phyloP scores from a whole-genome alignment of 2,797 vertebrate species.

The Geotrypetes seraphini region DNA sequence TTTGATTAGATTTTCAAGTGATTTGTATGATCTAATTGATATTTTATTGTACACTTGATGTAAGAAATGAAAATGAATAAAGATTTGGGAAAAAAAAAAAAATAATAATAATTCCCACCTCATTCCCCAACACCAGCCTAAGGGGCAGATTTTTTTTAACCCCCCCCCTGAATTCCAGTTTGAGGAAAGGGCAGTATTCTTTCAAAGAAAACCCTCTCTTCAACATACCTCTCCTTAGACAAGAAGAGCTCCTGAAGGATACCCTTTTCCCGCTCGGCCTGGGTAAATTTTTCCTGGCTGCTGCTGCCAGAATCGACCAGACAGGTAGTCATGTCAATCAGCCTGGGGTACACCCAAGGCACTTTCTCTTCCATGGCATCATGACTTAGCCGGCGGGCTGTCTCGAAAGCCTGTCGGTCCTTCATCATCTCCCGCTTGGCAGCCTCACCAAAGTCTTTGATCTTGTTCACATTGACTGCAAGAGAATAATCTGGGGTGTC shows the following conservation, averaged over 20 bases:
- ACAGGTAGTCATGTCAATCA: constrained; percentile 53
- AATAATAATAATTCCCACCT: too few relatives aligned
- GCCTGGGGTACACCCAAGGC: constrained; percentile 70
- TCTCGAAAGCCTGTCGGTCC: constrained; percentile 88
- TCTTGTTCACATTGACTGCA: constrained; percentile 90
- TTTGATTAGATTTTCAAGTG: too few relatives aligned
- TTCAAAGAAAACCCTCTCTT: too few relatives aligned
- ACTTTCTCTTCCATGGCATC: constrained; percentile 90
- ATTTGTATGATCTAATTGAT: too few relatives aligned
- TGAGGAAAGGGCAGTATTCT: too few relatives aligned
- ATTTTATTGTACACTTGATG: too few relatives aligned
- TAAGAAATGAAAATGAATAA: too few relatives aligned
- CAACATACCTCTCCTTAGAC: constrained; percentile 80
- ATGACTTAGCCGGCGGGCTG: constrained; percentile 78
- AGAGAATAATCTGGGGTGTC: neutral
- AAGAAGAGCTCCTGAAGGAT: constrained; percentile 92
- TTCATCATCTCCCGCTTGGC: constrained; percentile 87
- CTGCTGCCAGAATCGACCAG: constrained; percentile 66
- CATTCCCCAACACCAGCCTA: neutral
- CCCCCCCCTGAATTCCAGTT: too few relatives aligned
- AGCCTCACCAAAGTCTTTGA: constrained; percentile 90
- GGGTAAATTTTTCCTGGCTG: constrained; percentile 78
- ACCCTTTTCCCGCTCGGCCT: constrained; percentile 84
- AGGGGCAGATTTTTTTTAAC: neutral
- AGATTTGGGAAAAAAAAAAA: too few relatives aligned